A percentile compares a stretch with the other conserved stretches of the same genome.
These are phyloP conservation scores for Trigoniulus corallinus DNA, from an alignment of 1,140 invertebrate genomes.

Conservation along the genomic window DNA sequence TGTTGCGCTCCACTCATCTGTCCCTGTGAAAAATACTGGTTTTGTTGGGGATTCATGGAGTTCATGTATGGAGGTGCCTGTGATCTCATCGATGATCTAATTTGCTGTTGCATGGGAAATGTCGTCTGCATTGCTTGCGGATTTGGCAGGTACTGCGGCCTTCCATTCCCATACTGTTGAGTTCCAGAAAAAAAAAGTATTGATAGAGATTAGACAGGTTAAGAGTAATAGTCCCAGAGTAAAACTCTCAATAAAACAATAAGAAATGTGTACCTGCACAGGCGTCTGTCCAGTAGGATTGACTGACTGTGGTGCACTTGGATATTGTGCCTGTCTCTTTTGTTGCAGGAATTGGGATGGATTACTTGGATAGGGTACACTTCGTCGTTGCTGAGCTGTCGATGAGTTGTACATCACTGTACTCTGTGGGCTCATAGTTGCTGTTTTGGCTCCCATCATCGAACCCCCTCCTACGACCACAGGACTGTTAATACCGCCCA, in stretches of 20 bases:
- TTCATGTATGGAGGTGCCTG: slow-evolving; percentile 24
- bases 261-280: background rate
- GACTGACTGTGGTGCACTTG: background rate
- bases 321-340: slow-evolving; percentile 11
- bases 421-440: slow-evolving; percentile 12
- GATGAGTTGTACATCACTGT: slow-evolving; percentile 12
- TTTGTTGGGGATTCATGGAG: slow-evolving; percentile 14
- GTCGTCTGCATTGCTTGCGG: slow-evolving; percentile 32
- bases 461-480: slow-evolving; percentile 9
- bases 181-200: slow-evolving; percentile 11
- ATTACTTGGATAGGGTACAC: slow-evolving; percentile 17
- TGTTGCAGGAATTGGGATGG: slow-evolving; percentile 19
- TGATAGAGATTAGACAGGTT: slow-evolving; percentile 18
- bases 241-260: background rate
- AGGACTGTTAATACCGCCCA: slow-evolving; percentile 12
- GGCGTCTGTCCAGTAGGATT: background rate
- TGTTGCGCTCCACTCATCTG: slow-evolving; percentile 20
- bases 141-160: slow-evolving; percentile 12
- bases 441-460: slow-evolving; percentile 9
- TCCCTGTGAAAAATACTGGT: slow-evolving; percentile 35
- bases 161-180: slow-evolving; percentile 17
- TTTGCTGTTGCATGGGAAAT: slow-evolving; percentile 44
- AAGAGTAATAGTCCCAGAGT: background rate
- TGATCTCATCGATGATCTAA: slow-evolving; percentile 15
- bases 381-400: slow-evolving; percentile 17